Evolutionary conservation across 2,888 invertebrate species (phyloP).

Genomic region (Limenitis camilla): DNA sequence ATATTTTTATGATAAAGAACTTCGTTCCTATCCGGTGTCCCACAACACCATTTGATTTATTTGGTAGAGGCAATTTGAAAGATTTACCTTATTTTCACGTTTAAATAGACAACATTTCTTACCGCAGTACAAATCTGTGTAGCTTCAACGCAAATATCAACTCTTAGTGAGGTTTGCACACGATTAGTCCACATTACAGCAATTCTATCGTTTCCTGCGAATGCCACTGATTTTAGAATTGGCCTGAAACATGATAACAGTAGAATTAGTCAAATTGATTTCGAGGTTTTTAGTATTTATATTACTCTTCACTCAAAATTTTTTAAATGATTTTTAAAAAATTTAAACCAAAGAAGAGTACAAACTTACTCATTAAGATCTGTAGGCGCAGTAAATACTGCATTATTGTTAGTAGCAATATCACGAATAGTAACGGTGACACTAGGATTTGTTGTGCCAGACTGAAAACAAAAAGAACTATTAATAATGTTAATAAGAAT

Average conservation of each 20-base stretch:
- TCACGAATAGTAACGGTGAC: conserved; percentile 56
- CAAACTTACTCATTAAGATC: conserved; percentile 48
- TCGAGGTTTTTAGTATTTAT: too few relatives aligned
- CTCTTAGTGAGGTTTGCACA: conserved; percentile 80
- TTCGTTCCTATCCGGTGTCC: too few relatives aligned
- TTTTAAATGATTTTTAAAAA: neutral
- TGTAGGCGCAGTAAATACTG: conserved; percentile 40
- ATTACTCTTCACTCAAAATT: neutral
- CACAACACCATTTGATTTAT: too few relatives aligned
- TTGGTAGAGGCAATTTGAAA: too few relatives aligned
- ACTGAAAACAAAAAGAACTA: conserved; percentile 38
- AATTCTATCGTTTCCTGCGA: conserved; percentile 81
- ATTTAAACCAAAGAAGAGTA: neutral
- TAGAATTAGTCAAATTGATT: neutral
- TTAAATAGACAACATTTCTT: conserved; percentile 3
- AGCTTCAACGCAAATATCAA: conserved; percentile 75
- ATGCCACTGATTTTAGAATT: conserved; percentile 81
- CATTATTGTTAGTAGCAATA: conserved; percentile 27
- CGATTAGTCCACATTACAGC: conserved; percentile 92
- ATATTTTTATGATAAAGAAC: too few relatives aligned
- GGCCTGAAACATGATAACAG: conserved; percentile 50
- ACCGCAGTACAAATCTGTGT: conserved; percentile 43
- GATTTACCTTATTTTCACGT: too few relatives aligned
- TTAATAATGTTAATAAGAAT: too few relatives aligned
- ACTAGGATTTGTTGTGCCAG: conserved; percentile 61